Conservation (phyloP, 2,888 invertebrate species). For the Andrena praecox region DNA sequence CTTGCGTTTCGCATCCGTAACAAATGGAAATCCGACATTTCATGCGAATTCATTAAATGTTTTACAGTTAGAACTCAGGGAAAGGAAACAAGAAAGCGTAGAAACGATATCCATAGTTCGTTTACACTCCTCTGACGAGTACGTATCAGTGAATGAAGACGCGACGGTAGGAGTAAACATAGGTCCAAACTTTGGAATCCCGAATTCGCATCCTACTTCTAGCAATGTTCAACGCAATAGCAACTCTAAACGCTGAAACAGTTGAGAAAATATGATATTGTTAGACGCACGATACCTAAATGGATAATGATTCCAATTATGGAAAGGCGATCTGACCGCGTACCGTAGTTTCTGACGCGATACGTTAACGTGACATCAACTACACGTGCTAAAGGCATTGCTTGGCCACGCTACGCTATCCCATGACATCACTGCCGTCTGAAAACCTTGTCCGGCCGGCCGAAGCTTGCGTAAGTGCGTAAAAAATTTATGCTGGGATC, state of each 20-base stretch:
- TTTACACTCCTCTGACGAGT: background rate
- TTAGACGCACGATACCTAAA: background rate
- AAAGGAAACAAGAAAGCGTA: conserved; percentile 59
- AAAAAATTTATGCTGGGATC: conserved; percentile 55
- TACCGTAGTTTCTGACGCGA: background rate
- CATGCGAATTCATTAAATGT: conserved; percentile 29
- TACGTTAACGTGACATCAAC: conserved; percentile 31
- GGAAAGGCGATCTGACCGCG: background rate
- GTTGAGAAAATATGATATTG: too few relatives aligned
- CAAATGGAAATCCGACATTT: conserved; percentile 29
- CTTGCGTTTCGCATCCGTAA: conserved; percentile 12
- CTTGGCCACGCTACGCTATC: conserved; percentile 37
- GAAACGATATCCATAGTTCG: conserved; percentile 21
- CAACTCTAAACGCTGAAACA: too few relatives aligned
- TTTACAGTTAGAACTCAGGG: conserved; percentile 32
- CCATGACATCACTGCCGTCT: conserved; percentile 67
- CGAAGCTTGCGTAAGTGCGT: conserved; percentile 69
- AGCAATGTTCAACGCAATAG: too few relatives aligned
- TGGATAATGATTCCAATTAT: background rate
- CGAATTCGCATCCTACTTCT: too few relatives aligned
- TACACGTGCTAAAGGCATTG: conserved; percentile 48
- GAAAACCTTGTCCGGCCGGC: conserved; percentile 63
- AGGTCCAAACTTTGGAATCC: too few relatives aligned
- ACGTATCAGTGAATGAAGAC: too few relatives aligned
- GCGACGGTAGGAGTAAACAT: too few relatives aligned